Evolutionary conservation across 2,888 invertebrate genomes (phyloP), one percentile per base, ranked within the genome.

Genomic region (Proisotoma minuta): DNA sequence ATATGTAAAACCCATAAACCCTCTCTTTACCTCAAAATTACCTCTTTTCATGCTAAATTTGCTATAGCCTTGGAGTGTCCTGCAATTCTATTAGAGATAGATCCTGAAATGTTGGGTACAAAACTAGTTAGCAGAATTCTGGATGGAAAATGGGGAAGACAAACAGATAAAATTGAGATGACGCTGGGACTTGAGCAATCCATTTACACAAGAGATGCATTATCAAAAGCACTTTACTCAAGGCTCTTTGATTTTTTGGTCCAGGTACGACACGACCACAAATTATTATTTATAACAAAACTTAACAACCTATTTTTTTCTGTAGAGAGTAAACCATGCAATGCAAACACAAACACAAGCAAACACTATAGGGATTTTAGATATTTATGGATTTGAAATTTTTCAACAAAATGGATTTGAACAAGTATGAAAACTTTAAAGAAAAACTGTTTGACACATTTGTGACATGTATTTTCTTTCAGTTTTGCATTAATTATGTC

Each of bases 371-470:
- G 86, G 86, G 51, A 85, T 87, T 74, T 76, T 86, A 64, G 86
- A 86, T 74, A 87, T 87, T 73, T 86, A 86, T 74, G 86, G 86
- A 1, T 87, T 87, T 75, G 86, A 86, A 76, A 85, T 86, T 63
- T 86, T 87, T 75, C 81, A 83, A 49, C 81, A 80, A 73, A 87
- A 86, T 75, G 85, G 86, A 22, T 87, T 86, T 77, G 86, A 86
- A 74, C 86, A 86, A 76, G n/a, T n/a, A 85, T 86, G 75, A 85
- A 85, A 76, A 86, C 61, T 23, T 51, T 61, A 56, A 61, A 51
- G 43, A 23, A 24, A 34, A 34, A 34, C 12, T 34, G 34, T 34
- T 57, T n/a, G n/a, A n/a, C n/a, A n/a, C n/a, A 34, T 34, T 34
- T 34, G 12, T 10, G 34, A 34, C 34, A 34, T 12, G 8, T 8